Evolutionary conservation across 2,888 invertebrate species (phyloP).

Genomic region (Odontomyia ornata): DNA sequence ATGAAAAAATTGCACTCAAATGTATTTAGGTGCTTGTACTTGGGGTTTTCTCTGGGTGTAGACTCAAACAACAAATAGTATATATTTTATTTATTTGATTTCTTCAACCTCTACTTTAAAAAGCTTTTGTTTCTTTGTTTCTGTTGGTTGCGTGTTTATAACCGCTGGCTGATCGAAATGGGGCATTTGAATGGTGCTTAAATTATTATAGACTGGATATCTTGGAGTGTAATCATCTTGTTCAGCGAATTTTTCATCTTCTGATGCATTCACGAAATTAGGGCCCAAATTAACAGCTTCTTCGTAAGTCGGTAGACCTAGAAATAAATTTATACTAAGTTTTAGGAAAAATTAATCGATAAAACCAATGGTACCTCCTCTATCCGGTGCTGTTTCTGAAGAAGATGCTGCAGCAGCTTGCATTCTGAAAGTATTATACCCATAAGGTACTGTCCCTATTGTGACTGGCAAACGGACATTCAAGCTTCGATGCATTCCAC

Average conservation of each 20-base stretch:
- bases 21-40: too few species aligned
- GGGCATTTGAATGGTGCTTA: background rate
- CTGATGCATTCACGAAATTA: conserved; percentile 59
- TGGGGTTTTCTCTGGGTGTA: too few species aligned
- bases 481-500: conserved; percentile 74
- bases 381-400: background rate
- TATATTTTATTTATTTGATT: too few species aligned
- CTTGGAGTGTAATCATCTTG: conserved; percentile 61
- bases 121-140: too few species aligned
- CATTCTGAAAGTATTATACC: background rate
- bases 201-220: conserved; percentile 60
- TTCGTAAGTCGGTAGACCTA: conserved; percentile 63
- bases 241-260: conserved; percentile 58
- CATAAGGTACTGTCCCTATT: conserved; percentile 68
- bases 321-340: conserved; percentile 15
- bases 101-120: too few species aligned
- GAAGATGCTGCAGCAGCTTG: background rate
- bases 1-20: too few species aligned
- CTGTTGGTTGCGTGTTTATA: too few species aligned
- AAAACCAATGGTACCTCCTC: background rate
- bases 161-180: too few species aligned
- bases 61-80: too few species aligned
- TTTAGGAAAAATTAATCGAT: background rate
- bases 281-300: conserved; percentile 57
- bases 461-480: conserved; percentile 72